Evolutionary conservation across 1,140 invertebrate species (phyloP).

Genomic region (Pogonomyrmex californicus): DNA sequence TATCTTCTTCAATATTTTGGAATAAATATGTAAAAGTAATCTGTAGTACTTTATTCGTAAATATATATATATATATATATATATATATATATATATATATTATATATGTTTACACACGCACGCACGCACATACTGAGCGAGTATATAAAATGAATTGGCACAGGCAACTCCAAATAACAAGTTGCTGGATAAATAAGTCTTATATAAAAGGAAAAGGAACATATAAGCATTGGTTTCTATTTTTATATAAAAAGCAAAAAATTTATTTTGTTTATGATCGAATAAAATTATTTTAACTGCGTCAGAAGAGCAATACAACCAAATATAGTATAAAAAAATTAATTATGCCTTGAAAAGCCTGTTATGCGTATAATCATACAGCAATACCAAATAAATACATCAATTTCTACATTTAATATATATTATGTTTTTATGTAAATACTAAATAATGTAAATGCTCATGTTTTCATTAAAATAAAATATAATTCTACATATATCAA

Average conservation of each 20-base stretch:
- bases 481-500: slow-evolving; percentile 18
- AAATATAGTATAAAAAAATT: slow-evolving; percentile 46
- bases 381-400: slow-evolving; percentile 29
- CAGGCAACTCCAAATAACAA: background rate
- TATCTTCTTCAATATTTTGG: slow-evolving; percentile 62
- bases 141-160: background rate
- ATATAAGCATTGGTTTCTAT: slow-evolving; percentile 46
- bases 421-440: slow-evolving; percentile 20
- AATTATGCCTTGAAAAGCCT: slow-evolving; percentile 10
- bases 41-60: slow-evolving; percentile 12
- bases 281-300: slow-evolving; percentile 51
- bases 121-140: background rate
- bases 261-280: slow-evolving; percentile 44
- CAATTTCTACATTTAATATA: slow-evolving; percentile 47
- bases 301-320: slow-evolving; percentile 6
- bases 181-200: slow-evolving; percentile 16
- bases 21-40: slow-evolving; percentile 57
- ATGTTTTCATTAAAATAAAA: slow-evolving; percentile 3
- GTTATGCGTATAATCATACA: slow-evolving; percentile 41
- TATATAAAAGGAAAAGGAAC: slow-evolving; percentile 45
- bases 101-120: no score
- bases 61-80: background rate
- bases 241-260: slow-evolving; percentile 51
- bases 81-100: background rate
- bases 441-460: background rate